These are phyloP conservation scores for Ischnus inquisitorius DNA, from an alignment of 2,888 invertebrate species.

Conservation along the genomic window DNA sequence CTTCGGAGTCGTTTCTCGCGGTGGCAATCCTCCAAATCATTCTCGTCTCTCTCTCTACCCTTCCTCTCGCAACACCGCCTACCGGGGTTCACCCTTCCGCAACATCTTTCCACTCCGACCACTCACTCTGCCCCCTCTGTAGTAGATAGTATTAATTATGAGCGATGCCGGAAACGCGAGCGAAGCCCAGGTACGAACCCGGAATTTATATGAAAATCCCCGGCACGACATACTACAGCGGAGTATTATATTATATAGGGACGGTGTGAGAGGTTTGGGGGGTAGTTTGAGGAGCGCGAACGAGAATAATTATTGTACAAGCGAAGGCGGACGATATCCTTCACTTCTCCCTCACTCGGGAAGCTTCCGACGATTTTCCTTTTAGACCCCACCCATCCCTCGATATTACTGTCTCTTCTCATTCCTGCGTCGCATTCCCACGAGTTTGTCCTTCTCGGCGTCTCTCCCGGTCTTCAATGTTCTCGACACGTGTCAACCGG, in stretches of 20 bases:
- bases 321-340: conserved; percentile 9
- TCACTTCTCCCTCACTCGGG: neutral
- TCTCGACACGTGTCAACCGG: conserved; percentile 12
- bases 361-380: neutral
- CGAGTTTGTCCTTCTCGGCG: neutral
- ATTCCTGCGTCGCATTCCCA: neutral
- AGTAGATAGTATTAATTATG: conserved; percentile 62
- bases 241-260: conserved; percentile 23
- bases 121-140: conserved; percentile 29
- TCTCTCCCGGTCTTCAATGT: neutral
- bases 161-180: conserved; percentile 61
- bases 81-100: conserved; percentile 28
- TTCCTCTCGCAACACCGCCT: conserved; percentile 9
- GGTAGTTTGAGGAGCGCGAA: conserved; percentile 29
- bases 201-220: conserved; percentile 64
- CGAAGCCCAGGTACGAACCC: conserved; percentile 47
- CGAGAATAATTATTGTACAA: conserved; percentile 56
- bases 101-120: conserved; percentile 32
- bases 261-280: neutral
- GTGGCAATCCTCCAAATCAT: conserved; percentile 36
- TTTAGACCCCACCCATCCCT: neutral
- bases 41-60: neutral
- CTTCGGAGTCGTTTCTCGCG: conserved; percentile 4
- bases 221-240: conserved; percentile 13
- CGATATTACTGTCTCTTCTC: neutral